Conservation (phyloP, 2,797 vertebrate genomes). For the Gallinago stenura region DNA sequence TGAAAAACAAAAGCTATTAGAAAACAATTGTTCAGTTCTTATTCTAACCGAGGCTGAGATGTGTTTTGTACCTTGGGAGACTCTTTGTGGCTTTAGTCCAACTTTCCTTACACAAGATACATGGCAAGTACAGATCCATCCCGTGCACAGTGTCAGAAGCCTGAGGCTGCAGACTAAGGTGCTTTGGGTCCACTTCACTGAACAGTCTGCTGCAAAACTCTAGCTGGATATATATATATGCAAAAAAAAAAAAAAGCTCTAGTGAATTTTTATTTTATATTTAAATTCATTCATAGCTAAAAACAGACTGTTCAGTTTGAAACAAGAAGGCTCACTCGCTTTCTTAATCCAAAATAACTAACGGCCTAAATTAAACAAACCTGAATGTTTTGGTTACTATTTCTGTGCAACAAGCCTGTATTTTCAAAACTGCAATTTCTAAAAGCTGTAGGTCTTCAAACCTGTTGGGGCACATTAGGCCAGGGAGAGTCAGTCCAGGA, state of each 20-base stretch:
- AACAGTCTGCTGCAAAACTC: neutral
- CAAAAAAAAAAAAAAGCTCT: neutral
- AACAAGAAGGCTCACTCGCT: neutral
- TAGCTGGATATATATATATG: neutral
- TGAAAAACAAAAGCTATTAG: slow-evolving; percentile 69
- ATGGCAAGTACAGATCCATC: neutral
- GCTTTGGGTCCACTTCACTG: neutral
- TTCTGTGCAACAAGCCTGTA: neutral
- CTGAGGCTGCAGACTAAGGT: neutral
- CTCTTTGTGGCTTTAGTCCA: neutral
- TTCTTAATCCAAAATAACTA: neutral
- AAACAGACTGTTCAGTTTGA: neutral
- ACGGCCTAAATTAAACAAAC: neutral
- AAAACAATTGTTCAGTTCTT: slow-evolving; percentile 20
- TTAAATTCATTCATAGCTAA: neutral
- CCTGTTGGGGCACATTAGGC: neutral
- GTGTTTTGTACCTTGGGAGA: neutral
- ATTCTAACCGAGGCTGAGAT: slow-evolving; percentile 63
- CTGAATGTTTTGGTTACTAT: neutral
- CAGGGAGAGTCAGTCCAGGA: neutral
- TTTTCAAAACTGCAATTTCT: neutral
- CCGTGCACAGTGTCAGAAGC: neutral
- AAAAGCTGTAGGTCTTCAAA: neutral
- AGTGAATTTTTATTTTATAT: neutral
- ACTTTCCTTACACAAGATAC: neutral